phyloP scores from a whole-genome alignment of 2,797 vertebrate genomes.

The Hyperoplus lanceolatus region DNA sequence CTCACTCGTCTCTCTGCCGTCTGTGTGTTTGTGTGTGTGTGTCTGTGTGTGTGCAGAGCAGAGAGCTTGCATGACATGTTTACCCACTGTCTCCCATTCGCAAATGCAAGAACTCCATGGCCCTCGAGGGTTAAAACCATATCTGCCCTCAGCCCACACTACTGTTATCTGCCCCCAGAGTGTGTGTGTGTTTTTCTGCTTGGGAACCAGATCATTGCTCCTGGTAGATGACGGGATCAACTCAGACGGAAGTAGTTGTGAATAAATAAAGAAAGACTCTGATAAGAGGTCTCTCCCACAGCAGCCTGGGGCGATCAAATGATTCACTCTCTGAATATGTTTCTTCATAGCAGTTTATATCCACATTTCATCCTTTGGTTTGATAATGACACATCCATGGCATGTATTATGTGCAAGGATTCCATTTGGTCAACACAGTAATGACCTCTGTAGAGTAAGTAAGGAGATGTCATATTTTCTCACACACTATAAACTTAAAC shows the following conservation, averaged over 20 bases:
- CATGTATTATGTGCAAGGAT: no score
- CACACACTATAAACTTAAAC: no score
- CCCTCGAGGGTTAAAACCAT: slow-evolving; percentile 38
- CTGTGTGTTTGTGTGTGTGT: slow-evolving; percentile 5
- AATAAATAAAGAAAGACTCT: slow-evolving; percentile 19
- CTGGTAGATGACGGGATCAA: slow-evolving; percentile 15
- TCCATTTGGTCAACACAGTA: no score
- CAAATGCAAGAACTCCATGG: slow-evolving; percentile 39
- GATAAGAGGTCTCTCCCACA: slow-evolving; percentile 13
- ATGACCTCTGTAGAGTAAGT: neutral
- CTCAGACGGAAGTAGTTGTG: slow-evolving; percentile 21
- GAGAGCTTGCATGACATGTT: no score
- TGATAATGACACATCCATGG: no score
- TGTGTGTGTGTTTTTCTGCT: slow-evolving; percentile 46
- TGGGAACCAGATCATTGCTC: slow-evolving; percentile 18
- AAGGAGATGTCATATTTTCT: no score
- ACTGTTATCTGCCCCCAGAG: slow-evolving; percentile 44
- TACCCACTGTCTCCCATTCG: neutral
- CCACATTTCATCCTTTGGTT: neutral
- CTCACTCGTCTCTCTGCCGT: slow-evolving; percentile 43
- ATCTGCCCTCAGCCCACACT: slow-evolving; percentile 24
- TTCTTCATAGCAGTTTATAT: neutral
- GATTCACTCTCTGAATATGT: neutral
- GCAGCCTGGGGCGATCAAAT: slow-evolving; percentile 19
- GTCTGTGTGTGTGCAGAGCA: no score